Evolutionary conservation across 2,797 vertebrate genomes (phyloP).

Genomic region (Spea hammondii): DNA sequence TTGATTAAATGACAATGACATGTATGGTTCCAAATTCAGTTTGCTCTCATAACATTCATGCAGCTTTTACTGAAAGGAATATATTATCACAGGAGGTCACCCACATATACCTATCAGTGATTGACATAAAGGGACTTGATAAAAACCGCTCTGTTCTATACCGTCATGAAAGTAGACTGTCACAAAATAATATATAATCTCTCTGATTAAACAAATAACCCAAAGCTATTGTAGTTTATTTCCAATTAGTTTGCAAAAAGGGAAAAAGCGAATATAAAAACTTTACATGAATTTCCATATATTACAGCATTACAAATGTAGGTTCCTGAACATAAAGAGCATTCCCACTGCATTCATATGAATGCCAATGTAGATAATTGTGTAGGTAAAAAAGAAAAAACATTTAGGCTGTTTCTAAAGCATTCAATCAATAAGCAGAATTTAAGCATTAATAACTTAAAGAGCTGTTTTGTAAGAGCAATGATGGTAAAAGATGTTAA

Average conservation of each 20-base stretch:
- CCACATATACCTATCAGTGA: background rate
- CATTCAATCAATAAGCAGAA: background rate
- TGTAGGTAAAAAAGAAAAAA: background rate
- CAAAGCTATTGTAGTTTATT: background rate
- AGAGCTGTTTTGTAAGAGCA: background rate
- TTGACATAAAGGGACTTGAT: constrained; percentile 4
- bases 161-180: background rate
- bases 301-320: no score
- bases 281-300: background rate
- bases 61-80: no score
- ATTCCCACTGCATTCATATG: no score
- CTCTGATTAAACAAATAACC: background rate
- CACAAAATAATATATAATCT: constrained; percentile 2
- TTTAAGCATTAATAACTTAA: background rate
- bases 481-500: background rate
- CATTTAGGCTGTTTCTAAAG: background rate
- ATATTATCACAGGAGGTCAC: no score
- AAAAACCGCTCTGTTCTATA: background rate
- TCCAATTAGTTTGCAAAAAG: background rate
- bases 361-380: no score
- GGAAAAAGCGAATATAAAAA: background rate
- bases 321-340: no score
- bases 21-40: no score
- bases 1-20: no score
- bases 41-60: no score